Evolutionary conservation across 2,113 vertebrate species (phyloP).

Genomic region (Bos taurus): DNA sequence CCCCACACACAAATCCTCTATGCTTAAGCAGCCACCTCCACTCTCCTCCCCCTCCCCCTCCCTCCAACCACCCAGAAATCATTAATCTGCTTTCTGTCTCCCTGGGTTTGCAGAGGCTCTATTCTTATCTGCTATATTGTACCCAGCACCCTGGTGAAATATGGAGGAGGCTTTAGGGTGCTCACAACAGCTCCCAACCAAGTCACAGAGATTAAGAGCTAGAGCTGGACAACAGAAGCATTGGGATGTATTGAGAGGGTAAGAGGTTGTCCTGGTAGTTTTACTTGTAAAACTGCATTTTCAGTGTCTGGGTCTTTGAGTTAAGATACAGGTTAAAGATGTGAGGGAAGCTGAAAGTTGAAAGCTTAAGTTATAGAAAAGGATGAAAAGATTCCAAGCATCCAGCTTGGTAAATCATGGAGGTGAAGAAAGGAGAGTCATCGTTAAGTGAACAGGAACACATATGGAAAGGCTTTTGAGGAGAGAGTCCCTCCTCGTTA

Average conservation of each 20-base stretch:
- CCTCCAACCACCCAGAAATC: background rate
- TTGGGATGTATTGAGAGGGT: background rate
- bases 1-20: background rate
- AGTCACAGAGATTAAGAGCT: background rate
- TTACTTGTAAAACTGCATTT: background rate
- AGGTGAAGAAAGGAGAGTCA: background rate
- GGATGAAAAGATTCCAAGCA: background rate
- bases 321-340: background rate
- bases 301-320: background rate
- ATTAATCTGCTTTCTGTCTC: background rate
- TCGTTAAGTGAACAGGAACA: background rate
- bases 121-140: background rate
- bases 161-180: background rate
- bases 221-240: background rate
- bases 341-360: background rate
- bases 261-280: background rate
- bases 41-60: fast-evolving
- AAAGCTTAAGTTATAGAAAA: background rate
- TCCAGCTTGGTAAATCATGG: background rate
- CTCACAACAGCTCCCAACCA: background rate
- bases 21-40: background rate
- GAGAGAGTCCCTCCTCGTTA: background rate
- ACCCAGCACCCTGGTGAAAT: background rate
- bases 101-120: background rate
- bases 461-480: background rate